phyloP scores from a whole-genome alignment of 2,113 vertebrate genomes.

The Raja brachyura region DNA sequence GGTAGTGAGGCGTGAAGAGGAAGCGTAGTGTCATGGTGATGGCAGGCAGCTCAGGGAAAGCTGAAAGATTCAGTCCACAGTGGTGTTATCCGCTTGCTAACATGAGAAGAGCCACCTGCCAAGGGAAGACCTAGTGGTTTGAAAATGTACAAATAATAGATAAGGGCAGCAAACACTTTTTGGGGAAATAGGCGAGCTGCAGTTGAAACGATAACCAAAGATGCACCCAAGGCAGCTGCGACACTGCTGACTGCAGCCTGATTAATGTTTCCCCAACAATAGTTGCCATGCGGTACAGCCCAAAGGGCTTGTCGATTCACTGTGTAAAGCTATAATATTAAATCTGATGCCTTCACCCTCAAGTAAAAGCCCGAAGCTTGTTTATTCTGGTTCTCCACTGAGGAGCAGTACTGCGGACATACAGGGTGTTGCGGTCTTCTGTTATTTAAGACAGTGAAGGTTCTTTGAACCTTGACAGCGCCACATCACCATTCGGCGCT shows the following conservation, averaged over 20 bases:
- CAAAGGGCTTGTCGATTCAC: neutral
- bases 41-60: slow-evolving; percentile 48
- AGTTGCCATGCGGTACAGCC: neutral
- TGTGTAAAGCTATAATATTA: neutral
- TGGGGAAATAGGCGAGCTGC: neutral
- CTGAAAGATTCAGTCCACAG: slow-evolving; percentile 38
- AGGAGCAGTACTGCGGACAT: too few species aligned
- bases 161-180: slow-evolving; percentile 28
- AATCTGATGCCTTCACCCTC: neutral
- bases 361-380: neutral
- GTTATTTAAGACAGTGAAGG: neutral
- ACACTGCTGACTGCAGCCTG: slow-evolving; percentile 27
- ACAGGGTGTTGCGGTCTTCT: neutral
- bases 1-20: slow-evolving; percentile 47
- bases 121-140: slow-evolving; percentile 34
- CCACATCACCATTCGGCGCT: too few species aligned
- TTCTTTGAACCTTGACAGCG: neutral
- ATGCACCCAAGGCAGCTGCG: neutral
- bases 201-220: neutral
- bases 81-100: slow-evolving; percentile 38
- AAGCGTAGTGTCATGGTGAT: slow-evolving; percentile 45
- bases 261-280: slow-evolving; percentile 35
- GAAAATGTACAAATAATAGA: slow-evolving; percentile 40
- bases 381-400: slow-evolving; percentile 15
- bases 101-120: slow-evolving; percentile 15